Conservation (phyloP, 2,888 invertebrate species). For the Lydus trimaculatus region DNA sequence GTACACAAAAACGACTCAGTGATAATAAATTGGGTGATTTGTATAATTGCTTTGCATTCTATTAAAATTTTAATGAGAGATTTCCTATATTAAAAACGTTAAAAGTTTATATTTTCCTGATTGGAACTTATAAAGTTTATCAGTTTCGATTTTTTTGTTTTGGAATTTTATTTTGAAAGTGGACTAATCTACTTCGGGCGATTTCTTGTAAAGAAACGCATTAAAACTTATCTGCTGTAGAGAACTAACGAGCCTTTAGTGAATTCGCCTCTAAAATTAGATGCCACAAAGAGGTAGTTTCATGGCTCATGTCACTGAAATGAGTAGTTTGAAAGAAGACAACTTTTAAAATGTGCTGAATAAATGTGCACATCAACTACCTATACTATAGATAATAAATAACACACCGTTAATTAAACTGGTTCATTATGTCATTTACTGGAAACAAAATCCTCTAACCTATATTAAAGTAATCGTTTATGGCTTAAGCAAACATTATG, state of each 20-base stretch:
- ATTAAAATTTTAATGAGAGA: neutral
- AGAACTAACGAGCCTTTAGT: conserved; percentile 45
- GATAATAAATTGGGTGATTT: conserved; percentile 14
- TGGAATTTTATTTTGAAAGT: conserved; percentile 4
- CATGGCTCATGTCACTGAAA: conserved; percentile 46
- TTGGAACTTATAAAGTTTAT: neutral
- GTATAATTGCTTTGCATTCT: conserved; percentile 7
- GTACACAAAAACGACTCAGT: neutral
- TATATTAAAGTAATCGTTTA: conserved; percentile 35
- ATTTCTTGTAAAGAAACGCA: conserved; percentile 26
- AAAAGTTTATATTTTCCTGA: neutral
- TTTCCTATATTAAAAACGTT: neutral
- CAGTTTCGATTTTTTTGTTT: neutral
- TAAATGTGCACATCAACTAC: conserved; percentile 38
- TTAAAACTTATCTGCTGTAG: conserved; percentile 46
- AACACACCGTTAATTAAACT: conserved; percentile 36
- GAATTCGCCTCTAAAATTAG: conserved; percentile 47
- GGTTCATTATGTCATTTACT: conserved; percentile 33
- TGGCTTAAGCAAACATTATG: conserved; percentile 35
- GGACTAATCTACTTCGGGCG: neutral
- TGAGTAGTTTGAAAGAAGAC: conserved; percentile 32
- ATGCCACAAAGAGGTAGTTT: conserved; percentile 47
- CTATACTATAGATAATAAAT: conserved; percentile 28
- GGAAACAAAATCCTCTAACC: conserved; percentile 17
- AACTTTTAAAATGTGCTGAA: conserved; percentile 35